Base-by-base conservation (phyloP, 2,888 invertebrate genomes). In the Choristoneura rosaceana region DNA sequence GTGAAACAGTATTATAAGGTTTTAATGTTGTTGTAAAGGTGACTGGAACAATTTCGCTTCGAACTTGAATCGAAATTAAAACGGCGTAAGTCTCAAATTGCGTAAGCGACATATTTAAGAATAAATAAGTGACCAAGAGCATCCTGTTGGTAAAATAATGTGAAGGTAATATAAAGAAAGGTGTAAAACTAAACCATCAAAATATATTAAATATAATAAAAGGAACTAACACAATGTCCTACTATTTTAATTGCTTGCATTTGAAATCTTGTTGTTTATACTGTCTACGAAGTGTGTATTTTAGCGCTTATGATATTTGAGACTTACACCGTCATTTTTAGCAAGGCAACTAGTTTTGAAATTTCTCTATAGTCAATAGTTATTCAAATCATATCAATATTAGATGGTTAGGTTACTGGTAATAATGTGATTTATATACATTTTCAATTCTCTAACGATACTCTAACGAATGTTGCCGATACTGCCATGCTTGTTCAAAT, bases 331-430 rank as follows among this genome's bases (percentile, higher is more conserved):
- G 79, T 73, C 77, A 80, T 78, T 81, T 81, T 80, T 80, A 79
- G 86, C 87, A 89, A 89, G 86, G 86, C 86, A 89, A 81, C 77
- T 84, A 82, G 82, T 68, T 86, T 55, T 84, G 83, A 84, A 84
- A 85, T 81, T 81, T 85, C 76, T 84, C 84, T 81, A 81, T 91
- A 89, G 89, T 86, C 89, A 89, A 91, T 90, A 90, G 88, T 87
- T 82, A 84, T 82, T 85, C 76, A 81, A 89, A 77, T 88, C 91
- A 92, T 92, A 92, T 92, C 91, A 91, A 85, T 82, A 78, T 87
- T 89, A 89, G 69, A 84, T 81, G 79, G 76, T 84, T 73, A 80
- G 75, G 73, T 73, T 82, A 82, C 78, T 76, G 71, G 59, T 81
- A 80, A 79, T 76, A 69, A 73, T 81, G 74, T 74, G 47, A 66